A percentile compares a stretch with the other conserved stretches of the same genome.
These are phyloP conservation scores for Aphaenogaster floridana DNA, from an alignment of 1,140 invertebrate species.

Conservation along the genomic window DNA sequence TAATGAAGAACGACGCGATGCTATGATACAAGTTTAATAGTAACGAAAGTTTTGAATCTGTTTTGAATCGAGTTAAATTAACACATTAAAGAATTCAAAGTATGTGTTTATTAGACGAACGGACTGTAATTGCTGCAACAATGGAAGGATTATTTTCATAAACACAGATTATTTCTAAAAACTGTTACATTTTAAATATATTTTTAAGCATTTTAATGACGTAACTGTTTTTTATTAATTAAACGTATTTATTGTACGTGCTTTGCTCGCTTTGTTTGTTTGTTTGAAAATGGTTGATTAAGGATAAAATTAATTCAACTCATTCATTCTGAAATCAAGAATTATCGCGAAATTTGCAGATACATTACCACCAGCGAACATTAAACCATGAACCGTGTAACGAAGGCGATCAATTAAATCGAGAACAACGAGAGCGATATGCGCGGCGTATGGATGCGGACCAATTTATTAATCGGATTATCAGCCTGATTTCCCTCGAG, in stretches of 20 bases:
- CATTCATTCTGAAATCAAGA: not conserved
- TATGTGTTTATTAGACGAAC: not conserved
- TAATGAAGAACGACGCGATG: conserved; percentile 28
- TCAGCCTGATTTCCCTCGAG: conserved; percentile 86
- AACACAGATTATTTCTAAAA: not conserved
- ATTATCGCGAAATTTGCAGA: not conserved
- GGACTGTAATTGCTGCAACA: not conserved
- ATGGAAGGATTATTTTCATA: not conserved
- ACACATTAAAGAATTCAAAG: not conserved
- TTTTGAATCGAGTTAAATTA: conserved; percentile 6
- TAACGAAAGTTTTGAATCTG: conserved; percentile 1
- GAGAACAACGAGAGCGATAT: conserved; percentile 77
- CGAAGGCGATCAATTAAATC: conserved; percentile 84
- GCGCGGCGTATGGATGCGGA: conserved; percentile 62
- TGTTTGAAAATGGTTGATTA: not conserved
- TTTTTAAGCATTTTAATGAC: not conserved
- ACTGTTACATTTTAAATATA: not conserved
- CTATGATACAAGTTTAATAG: not conserved
- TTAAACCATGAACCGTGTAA: conserved; percentile 61
- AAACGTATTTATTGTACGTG: not conserved
- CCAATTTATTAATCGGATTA: conserved; percentile 87
- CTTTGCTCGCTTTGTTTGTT: not conserved
- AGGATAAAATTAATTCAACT: not conserved
- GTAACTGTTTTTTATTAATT: not conserved
- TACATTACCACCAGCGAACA: not conserved